Evolutionary conservation across 2,113 vertebrate species (phyloP), one percentile per base, ranked within the genome.

Genomic region (Passer montanus): DNA sequence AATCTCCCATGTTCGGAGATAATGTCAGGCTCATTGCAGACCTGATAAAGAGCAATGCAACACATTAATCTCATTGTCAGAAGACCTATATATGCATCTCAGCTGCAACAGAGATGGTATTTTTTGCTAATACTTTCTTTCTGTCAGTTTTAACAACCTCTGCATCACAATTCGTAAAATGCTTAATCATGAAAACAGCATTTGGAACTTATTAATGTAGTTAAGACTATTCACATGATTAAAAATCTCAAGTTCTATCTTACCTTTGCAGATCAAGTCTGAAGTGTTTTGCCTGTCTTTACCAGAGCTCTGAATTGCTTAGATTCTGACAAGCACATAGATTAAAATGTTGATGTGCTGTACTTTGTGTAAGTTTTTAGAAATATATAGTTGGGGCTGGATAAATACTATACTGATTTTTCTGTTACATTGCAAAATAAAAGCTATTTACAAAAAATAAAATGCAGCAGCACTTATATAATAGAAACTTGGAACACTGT

Each of bases 401-500:
- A 39, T 56, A 80, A 78, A 81, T 83, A n/a, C 47, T 60, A 31
- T 64, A 92, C 62, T 82, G 23, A 13, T 92, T 79, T 87, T 97
- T 95, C 72, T 82, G 82, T 78, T 94, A 50, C 1, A 11, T 59
- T 84, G 53, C 23, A 93, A 78, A 77, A 70, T 87, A 62, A 87
- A 66, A 87, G 19, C 10, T 28, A 72, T 4, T 62, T 94, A 56
- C 53, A 58, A 55, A 93, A 66, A 93, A 63, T 37, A 59, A 93
- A 96, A 97, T 96, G 84, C 69, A 96, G 88, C 76, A 94, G 78
- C 59, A 95, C 76, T 96, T 97, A 94, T n/a, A 84, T 95, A 97
- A 97, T 76, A 95, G 97, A 95, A 97, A 93, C 94, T 96, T 96
- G 93, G 90, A 97, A 95, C 93, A 60, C 92, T 90, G 93, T 95